Conservation (phyloP, 92 coral and sea anemone genomes). For the Actinostola sp. region DNA sequence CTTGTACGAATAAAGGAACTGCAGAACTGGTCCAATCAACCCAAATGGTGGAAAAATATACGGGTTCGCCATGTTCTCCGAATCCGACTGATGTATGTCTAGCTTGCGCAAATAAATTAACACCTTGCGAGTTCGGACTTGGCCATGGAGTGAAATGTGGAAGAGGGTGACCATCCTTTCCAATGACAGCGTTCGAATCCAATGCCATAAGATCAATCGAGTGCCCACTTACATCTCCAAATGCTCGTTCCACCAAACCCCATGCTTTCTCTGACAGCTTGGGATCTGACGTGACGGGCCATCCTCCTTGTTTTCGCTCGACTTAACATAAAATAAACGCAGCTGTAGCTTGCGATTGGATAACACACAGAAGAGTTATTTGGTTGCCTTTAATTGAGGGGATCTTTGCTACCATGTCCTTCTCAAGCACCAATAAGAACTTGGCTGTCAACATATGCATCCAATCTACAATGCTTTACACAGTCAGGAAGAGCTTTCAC, state of each 20-base stretch:
- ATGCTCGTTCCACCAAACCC: conserved; percentile 11
- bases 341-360: too few species aligned
- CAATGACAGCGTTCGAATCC: conserved; percentile 35
- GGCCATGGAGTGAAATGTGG: conserved; percentile 31
- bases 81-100: too few species aligned
- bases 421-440: conserved; percentile 26
- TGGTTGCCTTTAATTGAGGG: conserved; percentile 15
- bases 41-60: conserved; percentile 26
- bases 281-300: conserved; percentile 22
- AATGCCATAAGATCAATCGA: conserved; percentile 25
- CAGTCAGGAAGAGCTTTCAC: neutral
- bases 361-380: conserved; percentile 1
- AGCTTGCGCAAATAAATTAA: too few species aligned
- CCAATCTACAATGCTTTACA: conserved; percentile 15
- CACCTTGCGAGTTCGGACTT: too few species aligned
- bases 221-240: conserved; percentile 24
- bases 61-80: conserved; percentile 6
- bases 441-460: conserved; percentile 2
- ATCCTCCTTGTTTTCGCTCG: conserved; percentile 6
- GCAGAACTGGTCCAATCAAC: conserved; percentile 22
- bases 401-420: conserved; percentile 18
- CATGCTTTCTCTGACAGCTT: conserved; percentile 10
- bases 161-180: conserved; percentile 11
- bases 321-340: neutral
- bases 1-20: neutral